Evolutionary conservation across 2,888 invertebrate species (phyloP).

Genomic region (Eumerus sabulonum): DNA sequence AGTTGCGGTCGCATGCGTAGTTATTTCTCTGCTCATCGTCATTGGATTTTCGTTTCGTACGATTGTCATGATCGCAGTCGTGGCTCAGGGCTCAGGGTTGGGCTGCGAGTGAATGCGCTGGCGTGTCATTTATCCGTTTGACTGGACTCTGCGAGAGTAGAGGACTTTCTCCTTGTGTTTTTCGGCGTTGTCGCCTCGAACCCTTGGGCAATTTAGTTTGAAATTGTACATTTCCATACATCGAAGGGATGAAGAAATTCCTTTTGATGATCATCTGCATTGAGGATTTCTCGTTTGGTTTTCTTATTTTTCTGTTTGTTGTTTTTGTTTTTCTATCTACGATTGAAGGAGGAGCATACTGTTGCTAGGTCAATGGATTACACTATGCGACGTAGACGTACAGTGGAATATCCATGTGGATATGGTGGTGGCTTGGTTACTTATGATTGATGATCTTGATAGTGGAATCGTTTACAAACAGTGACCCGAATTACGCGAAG

Average conservation of each 20-base stretch:
- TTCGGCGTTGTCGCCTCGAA: slow-evolving; percentile 11
- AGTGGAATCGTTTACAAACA: slow-evolving; percentile 20
- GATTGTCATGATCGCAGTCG: slow-evolving; percentile 12
- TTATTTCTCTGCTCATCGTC: slow-evolving; percentile 49
- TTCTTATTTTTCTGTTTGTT: too few species aligned
- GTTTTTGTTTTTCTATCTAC: too few species aligned
- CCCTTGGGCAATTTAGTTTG: slow-evolving; percentile 28
- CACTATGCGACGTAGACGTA: background rate
- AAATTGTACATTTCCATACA: background rate
- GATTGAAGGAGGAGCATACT: slow-evolving; percentile 25
- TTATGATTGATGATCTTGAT: slow-evolving; percentile 54
- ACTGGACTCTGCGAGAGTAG: too few species aligned
- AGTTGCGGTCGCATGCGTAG: slow-evolving; percentile 65
- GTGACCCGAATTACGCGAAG: slow-evolving; percentile 52
- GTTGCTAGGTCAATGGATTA: slow-evolving; percentile 58
- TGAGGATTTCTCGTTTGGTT: slow-evolving; percentile 19
- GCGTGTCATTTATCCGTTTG: too few species aligned
- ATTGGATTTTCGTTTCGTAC: slow-evolving; percentile 39
- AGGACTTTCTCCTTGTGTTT: slow-evolving; percentile 10
- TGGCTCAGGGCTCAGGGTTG: slow-evolving; percentile 20
- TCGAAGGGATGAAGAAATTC: slow-evolving; percentile 46
- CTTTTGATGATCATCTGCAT: slow-evolving; percentile 32
- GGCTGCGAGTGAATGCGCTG: background rate
- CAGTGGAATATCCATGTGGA: background rate
- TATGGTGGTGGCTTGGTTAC: slow-evolving; percentile 30